Conservation (phyloP, 2,888 invertebrate species). For the Pyrrhia umbra region DNA sequence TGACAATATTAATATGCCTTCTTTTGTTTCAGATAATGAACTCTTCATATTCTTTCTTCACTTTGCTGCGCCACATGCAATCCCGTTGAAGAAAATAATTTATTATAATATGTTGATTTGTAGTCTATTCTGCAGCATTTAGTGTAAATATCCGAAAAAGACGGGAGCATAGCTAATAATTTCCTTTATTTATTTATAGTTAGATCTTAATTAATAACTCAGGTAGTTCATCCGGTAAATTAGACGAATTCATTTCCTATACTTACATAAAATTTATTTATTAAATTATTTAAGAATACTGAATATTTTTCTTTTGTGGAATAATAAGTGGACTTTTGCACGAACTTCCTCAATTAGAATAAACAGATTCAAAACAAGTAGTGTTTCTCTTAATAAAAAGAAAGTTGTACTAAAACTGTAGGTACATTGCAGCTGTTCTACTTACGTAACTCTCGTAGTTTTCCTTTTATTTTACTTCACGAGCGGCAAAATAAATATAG, state of each 20-base stretch:
- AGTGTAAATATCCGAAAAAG: background rate
- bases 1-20: background rate
- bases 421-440: constrained; percentile 3
- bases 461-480: constrained; percentile 50
- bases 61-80: constrained; percentile 79
- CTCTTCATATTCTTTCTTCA: constrained; percentile 81
- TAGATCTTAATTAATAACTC: constrained; percentile 59
- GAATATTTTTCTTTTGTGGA: background rate
- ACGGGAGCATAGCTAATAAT: constrained; percentile 43
- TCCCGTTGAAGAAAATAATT: constrained; percentile 58
- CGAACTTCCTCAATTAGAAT: background rate
- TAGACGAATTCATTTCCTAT: constrained; percentile 27
- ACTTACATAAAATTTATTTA: background rate
- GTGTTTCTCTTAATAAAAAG: constrained; percentile 4
- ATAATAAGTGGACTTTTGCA: background rate
- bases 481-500: constrained; percentile 61
- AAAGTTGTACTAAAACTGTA: background rate
- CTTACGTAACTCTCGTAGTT: constrained; percentile 19
- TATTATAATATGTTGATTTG: background rate
- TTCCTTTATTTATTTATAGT: constrained; percentile 64
- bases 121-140: background rate
- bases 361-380: background rate
- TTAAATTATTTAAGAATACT: constrained; percentile 14
- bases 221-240: constrained; percentile 45
- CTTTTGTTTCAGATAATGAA: constrained; percentile 80